Conservation (phyloP, 2,888 invertebrate genomes). For the Amphipyra berbera region DNA sequence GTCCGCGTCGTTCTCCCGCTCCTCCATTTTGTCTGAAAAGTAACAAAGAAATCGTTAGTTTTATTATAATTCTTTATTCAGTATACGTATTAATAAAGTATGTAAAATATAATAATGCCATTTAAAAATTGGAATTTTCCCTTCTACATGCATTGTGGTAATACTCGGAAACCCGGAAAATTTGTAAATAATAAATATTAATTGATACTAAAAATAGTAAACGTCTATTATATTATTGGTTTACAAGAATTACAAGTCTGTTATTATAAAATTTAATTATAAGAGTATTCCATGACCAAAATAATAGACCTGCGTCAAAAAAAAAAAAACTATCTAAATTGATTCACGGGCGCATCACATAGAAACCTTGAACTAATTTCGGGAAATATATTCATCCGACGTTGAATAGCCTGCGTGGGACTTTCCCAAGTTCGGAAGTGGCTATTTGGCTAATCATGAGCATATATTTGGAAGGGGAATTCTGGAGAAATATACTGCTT, state of each 20-base stretch:
- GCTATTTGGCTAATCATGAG: slow-evolving; percentile 13
- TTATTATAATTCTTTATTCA: background rate
- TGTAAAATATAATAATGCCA: too few relatives aligned
- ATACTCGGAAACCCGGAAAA: background rate
- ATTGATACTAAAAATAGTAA: background rate
- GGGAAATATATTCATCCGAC: slow-evolving; percentile 26
- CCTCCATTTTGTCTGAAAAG: slow-evolving; percentile 83
- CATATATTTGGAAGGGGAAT: slow-evolving; percentile 10
- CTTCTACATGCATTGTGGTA: background rate
- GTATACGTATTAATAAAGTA: too few relatives aligned
- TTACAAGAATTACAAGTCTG: background rate
- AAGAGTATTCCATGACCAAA: too few relatives aligned
- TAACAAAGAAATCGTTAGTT: slow-evolving; percentile 32
- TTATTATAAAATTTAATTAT: too few relatives aligned
- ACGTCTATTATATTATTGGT: background rate
- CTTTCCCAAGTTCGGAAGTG: slow-evolving; percentile 17
- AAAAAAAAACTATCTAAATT: slow-evolving; percentile 8
- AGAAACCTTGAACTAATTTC: slow-evolving; percentile 31
- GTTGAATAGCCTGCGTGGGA: slow-evolving; percentile 24
- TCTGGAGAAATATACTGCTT: background rate
- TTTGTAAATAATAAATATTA: background rate
- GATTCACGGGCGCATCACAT: slow-evolving; percentile 8
- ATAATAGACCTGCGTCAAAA: too few relatives aligned
- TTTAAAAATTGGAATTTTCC: too few relatives aligned
- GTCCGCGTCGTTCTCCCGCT: slow-evolving; percentile 84